Conservation (phyloP, 2,888 invertebrate species). For the Deilephila porcellus region DNA sequence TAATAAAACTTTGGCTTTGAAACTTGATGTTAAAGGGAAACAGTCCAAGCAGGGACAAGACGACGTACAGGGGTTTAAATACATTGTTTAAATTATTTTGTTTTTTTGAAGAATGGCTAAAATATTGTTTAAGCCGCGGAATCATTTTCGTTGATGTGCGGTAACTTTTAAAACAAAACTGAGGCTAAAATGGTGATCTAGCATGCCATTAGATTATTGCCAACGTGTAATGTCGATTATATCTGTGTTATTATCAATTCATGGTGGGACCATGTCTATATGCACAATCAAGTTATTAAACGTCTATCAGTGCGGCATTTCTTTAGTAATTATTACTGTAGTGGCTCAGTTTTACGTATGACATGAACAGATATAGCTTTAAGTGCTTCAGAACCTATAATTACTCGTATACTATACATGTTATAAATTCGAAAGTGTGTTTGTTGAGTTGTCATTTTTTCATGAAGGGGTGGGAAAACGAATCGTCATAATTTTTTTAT, state of each 20-base stretch:
- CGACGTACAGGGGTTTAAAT: slow-evolving; percentile 57
- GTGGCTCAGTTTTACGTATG: not conserved
- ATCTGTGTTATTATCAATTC: slow-evolving; percentile 45
- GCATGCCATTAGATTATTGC: slow-evolving; percentile 33
- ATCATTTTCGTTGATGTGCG: slow-evolving; percentile 42
- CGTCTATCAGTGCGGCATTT: slow-evolving; percentile 32
- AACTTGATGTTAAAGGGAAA: slow-evolving; percentile 60
- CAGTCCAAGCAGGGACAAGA: slow-evolving; percentile 53
- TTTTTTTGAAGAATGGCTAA: slow-evolving; percentile 32
- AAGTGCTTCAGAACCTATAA: not conserved
- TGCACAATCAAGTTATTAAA: slow-evolving; percentile 43
- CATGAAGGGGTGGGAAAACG: no score
- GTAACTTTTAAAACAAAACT: not conserved
- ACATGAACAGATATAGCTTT: not conserved
- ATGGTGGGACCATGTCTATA: slow-evolving; percentile 37
- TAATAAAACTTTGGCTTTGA: slow-evolving; percentile 46
- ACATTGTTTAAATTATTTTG: slow-evolving; percentile 38
- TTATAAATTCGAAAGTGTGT: no score
- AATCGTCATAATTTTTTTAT: no score
- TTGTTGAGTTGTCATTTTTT: no score
- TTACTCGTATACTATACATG: no score
- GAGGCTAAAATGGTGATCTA: slow-evolving; percentile 7
- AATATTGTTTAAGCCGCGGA: slow-evolving; percentile 39
- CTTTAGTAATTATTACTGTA: not conserved
- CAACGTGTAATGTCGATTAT: slow-evolving; percentile 33